Base-by-base conservation (phyloP, 1,140 invertebrate species). In the Drosophila bipectinata region DNA sequence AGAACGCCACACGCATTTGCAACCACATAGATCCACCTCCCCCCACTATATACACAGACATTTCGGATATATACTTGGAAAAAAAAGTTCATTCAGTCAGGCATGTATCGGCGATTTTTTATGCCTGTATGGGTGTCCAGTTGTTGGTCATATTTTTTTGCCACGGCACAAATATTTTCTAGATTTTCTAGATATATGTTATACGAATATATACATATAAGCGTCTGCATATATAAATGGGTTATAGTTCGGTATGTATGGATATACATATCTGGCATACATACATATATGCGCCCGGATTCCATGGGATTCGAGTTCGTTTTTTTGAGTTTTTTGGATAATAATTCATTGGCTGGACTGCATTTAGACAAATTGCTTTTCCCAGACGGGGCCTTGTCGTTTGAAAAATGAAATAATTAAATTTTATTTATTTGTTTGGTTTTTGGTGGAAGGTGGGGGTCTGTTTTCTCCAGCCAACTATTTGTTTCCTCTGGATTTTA, bases 141-240 rank as follows among this genome's bases (percentile, higher is more conserved):
- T 87, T 87, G 81, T 77, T 77, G 82, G 61, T 79, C 68, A 81
- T 77, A 77, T 85, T 85, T 84, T 57, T 72, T 63, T 49, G 82
- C 60, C 24, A 56, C 64, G 60, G 77, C 77, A 80, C 81, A 85
- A 51, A 80, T 58, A 67, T 71, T 61, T 57, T 39, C 41, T 64
- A 62, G 47, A 48, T 60, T 18, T 44, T 44, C n/a, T 18, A 44
- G 5, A 18, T 18, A 44, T 44, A 44, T 44, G 41, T 7, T 62
- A 28, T 28, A 28, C 26, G 5, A 28, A 28, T 28, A 45, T 59
- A 58, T 49, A 45, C 56, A 55, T 49, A 45, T 60, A 54, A 44
- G 28, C 26, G 30, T 24, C 9, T 24, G 14, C 6, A 44, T 21
- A 14, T 49, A 72, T 47, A 63, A 72, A 52, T 62, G 61, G 44